Evolutionary conservation across 2,888 invertebrate species (phyloP).

Genomic region (Herminia tarsipennalis): DNA sequence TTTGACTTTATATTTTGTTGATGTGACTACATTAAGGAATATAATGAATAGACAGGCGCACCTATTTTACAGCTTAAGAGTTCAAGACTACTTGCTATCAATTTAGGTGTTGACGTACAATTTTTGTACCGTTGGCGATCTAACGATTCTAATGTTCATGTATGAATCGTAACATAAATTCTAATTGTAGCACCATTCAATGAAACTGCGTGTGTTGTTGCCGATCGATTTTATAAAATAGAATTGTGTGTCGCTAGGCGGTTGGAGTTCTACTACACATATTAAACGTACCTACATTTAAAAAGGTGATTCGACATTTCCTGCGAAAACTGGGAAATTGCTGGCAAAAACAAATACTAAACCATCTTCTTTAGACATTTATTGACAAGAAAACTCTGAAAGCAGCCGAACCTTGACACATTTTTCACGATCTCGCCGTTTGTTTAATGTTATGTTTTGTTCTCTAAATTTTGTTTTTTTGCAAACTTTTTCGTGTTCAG

Average conservation of each 20-base stretch:
- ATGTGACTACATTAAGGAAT: background rate
- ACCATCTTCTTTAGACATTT: no score
- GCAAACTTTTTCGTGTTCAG: no score
- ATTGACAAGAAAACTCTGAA: no score
- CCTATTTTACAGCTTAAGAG: background rate
- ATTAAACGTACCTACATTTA: background rate
- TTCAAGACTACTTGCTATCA: slow-evolving; percentile 10
- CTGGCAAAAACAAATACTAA: no score
- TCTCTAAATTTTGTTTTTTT: no score
- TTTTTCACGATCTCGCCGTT: no score
- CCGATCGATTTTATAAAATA: slow-evolving; percentile 41
- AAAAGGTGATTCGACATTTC: no score
- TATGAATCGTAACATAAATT: slow-evolving; percentile 41
- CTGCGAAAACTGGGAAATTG: no score
- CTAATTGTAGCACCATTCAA: slow-evolving; percentile 39
- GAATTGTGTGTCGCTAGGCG: slow-evolving; percentile 15
- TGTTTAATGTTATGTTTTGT: no score
- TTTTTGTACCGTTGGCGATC: slow-evolving; percentile 37
- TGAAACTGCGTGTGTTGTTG: slow-evolving; percentile 30
- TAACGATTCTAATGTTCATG: slow-evolving; percentile 14
- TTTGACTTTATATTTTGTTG: no score
- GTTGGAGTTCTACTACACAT: background rate
- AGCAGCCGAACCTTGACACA: no score
- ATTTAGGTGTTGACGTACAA: slow-evolving; percentile 17
- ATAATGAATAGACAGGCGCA: background rate